Conservation (phyloP, 2,113 vertebrate species). For the Oreotragus oreotragus region DNA sequence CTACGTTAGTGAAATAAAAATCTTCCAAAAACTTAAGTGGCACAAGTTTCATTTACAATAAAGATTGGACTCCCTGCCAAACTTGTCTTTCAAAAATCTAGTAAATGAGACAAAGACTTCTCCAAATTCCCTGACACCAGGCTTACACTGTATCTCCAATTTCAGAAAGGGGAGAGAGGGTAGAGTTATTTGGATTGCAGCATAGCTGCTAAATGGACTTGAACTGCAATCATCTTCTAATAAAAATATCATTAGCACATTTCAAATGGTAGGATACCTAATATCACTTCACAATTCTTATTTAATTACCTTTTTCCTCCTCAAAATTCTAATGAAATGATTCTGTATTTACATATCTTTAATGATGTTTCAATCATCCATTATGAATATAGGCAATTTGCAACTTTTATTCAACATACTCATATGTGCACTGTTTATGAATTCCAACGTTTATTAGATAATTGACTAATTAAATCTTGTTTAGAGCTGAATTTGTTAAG, state of each 20-base stretch:
- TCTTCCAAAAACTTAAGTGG: background rate
- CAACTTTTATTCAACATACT: conserved; percentile 50
- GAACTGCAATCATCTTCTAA: conserved; percentile 1
- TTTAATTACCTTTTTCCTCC: conserved; percentile 52
- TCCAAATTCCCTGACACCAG: background rate
- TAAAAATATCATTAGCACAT: conserved; percentile 29
- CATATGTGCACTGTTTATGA: conserved; percentile 52
- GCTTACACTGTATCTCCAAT: background rate
- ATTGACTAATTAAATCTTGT: conserved; percentile 65
- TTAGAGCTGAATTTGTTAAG: conserved; percentile 51
- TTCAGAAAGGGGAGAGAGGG: background rate
- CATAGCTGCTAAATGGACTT: background rate
- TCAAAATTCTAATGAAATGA: conserved; percentile 56
- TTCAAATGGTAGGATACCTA: conserved; percentile 39
- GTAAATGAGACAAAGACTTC: background rate
- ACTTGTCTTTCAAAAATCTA: background rate
- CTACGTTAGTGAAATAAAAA: background rate
- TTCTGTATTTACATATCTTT: conserved; percentile 57
- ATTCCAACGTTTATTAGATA: conserved; percentile 65
- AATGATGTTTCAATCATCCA: conserved; percentile 54
- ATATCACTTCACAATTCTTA: conserved; percentile 22
- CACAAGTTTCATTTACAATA: background rate
- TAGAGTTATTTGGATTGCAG: background rate
- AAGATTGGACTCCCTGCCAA: background rate
- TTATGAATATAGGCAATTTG: conserved; percentile 55